Base-by-base conservation (phyloP, 1,140 invertebrate genomes). In the Eriocheir sinensis region DNA sequence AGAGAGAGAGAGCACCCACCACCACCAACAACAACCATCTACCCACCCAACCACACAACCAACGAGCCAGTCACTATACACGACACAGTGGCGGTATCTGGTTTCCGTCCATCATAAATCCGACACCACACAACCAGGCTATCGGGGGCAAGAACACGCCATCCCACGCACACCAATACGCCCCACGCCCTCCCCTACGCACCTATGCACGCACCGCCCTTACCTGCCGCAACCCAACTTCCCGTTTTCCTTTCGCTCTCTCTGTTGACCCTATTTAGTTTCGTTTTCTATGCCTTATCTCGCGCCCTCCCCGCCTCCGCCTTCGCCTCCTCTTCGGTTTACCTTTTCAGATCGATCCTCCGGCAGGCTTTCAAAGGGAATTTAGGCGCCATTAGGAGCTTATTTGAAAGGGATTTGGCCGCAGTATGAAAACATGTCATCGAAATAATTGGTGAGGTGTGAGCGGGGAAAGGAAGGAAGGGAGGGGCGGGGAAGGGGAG, bases 391-490 rank as follows among this genome's bases (percentile, higher is more conserved):
- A 72, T 72, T 72, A 72, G 6, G 6, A 72, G 60, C 60, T 72
- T 72, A 72, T 72, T 72, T 72, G 60, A 72, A 72, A 72, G 60
- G 60, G 60, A 72, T 72, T 72, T 72, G 60, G 12, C 60, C 60
- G 27, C 60, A 72, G 60, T 72, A 72, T 72, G 60, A 72, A 72
- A 72, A 72, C 60, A 72, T 72, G 60, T 72, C 60, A 72, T 72
- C 60, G 60, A 72, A 72, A 72, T 72, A 72, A 72, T 72, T 72
- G 60, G 60, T n/a, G 60, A 72, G n/a, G n/a, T n/a, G n/a, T n/a
- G n/a, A n/a, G n/a, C n/a, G n/a, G n/a, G n/a, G n/a, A n/a, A n/a
- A n/a, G n/a, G n/a, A n/a, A n/a, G n/a, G n/a, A n/a, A n/a, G n/a
- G n/a, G n/a, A n/a, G n/a, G n/a, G n/a, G n/a, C n/a, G n/a, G n/a